Percentiles rank a stretch among this genome's conserved stretches.
These are phyloP conservation scores for Chelonus insularis DNA, from an alignment of 1,140 invertebrate species.

Conservation along the genomic window DNA sequence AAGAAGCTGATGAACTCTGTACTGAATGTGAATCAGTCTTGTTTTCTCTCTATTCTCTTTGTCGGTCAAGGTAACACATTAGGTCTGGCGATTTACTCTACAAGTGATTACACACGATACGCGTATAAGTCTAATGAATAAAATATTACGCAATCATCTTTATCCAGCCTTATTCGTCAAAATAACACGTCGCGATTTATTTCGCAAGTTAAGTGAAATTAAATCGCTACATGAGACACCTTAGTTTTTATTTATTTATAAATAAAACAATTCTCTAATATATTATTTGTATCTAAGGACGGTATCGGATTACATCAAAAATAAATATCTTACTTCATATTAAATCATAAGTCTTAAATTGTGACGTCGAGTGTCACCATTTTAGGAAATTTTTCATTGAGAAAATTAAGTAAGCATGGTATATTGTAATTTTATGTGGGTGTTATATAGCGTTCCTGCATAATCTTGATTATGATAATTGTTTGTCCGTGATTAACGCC, in stretches of 20 bases:
- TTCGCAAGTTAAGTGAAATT: slow-evolving; percentile 27
- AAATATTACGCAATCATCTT: slow-evolving; percentile 39
- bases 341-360: background rate
- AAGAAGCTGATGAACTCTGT: background rate
- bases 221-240: slow-evolving; percentile 6
- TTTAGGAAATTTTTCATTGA: background rate
- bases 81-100: slow-evolving; percentile 6
- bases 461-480: slow-evolving; percentile 28
- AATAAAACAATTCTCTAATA: background rate
- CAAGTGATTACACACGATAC: slow-evolving; percentile 15
- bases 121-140: slow-evolving; percentile 45
- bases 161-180: slow-evolving; percentile 36
- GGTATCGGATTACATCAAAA: background rate
- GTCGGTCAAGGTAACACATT: slow-evolving; percentile 45
- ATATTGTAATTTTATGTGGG: slow-evolving; percentile 10
- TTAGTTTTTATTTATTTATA: background rate
- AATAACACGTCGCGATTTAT: slow-evolving; percentile 33
- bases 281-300: background rate
- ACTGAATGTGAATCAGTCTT: slow-evolving; percentile 32
- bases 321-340: background rate
- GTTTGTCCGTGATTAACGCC: slow-evolving; percentile 15
- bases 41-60: slow-evolving; percentile 42
- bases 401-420: slow-evolving; percentile 17
- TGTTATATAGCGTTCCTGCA: slow-evolving; percentile 23
- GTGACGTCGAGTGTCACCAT: background rate